Percentiles rank a stretch among this genome's conserved stretches.
Conservation (phyloP, 92 coral and sea anemone genomes). For the Desmophyllum pertusum region DNA sequence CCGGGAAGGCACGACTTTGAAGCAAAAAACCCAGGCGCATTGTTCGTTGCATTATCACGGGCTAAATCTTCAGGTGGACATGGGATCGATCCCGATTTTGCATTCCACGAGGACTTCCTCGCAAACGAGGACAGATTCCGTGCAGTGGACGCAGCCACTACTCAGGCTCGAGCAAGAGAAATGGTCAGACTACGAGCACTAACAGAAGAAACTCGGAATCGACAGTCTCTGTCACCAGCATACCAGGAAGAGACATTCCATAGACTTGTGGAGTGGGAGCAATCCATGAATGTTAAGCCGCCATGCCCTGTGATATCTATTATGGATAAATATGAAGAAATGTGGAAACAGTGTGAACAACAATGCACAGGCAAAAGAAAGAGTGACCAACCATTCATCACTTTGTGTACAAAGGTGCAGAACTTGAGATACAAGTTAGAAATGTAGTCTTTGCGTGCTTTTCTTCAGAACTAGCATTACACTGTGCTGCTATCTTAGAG, state of each 20-base stretch:
- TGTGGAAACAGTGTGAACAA: no score
- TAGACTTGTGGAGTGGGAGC: slow-evolving; percentile 47
- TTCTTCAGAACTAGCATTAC: no score
- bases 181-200: slow-evolving; percentile 41
- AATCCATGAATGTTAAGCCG: no score
- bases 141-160: slow-evolving; percentile 47
- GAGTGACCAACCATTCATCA: no score
- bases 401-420: no score
- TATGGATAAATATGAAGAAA: no score
- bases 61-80: slow-evolving; percentile 52
- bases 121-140: slow-evolving; percentile 46
- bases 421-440: no score
- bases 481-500: no score
- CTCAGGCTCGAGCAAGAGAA: slow-evolving; percentile 36
- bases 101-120: slow-evolving; percentile 49
- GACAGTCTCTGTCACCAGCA: slow-evolving; percentile 40
- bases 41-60: slow-evolving; percentile 41
- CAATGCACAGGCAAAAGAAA: no score
- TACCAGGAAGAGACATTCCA: slow-evolving; percentile 32
- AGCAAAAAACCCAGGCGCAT: slow-evolving; percentile 56
- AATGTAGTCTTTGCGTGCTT: no score
- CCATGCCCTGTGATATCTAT: no score
- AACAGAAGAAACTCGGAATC: slow-evolving; percentile 22
- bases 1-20: slow-evolving; percentile 55
- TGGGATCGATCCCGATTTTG: slow-evolving; percentile 50